Evolutionary conservation across 2,888 invertebrate genomes (phyloP), one percentile per base, ranked within the genome.

Genomic region (Erannis defoliaria): DNA sequence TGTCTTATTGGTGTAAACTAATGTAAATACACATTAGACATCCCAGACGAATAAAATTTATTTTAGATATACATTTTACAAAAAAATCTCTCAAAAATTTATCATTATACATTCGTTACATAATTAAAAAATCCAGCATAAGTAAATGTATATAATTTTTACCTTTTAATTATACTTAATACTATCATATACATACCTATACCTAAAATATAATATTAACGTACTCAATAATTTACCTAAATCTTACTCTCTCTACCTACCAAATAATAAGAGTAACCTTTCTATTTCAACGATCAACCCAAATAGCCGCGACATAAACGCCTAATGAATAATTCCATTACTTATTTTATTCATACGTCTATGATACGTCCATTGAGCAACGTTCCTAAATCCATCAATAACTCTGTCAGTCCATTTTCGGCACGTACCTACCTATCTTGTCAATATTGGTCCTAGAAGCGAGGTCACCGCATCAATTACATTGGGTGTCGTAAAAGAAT

Each of bases 391-490:
- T 67, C 55, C 60, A 66, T 67, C 64, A 69, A 68, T 67, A 62
- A 59, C 49, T 48, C 68, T 62, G 72, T 70, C 69, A 62, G 50
- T 37, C 71, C 71, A 60, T 74, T 72, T 72, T 70, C n/a, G 70
- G 66, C 40, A 53, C 53, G 40, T 51, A 65, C 14, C n/a, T 61
- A 64, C 23, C 26, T 59, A 70, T 64, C 64, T 67, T 67, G 76
- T 74, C 72, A 76, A 74, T 78, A 76, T 78, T 78, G 73, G 74
- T 70, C 75, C 72, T 68, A 64, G 53, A 61, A 56, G 62, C 70
- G 76, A 77, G 77, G 78, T 76, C 76, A 73, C 61, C 68, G 69
- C 75, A 74, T 80, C 80, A 80, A 78, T 80, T 82, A 82, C 79
- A 45, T 55, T 23, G 43, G 40, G 31, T 43, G 43, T 55, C 60